Base-by-base conservation (phyloP, 2,888 invertebrate species). In the Pseudanteris insignis region DNA sequence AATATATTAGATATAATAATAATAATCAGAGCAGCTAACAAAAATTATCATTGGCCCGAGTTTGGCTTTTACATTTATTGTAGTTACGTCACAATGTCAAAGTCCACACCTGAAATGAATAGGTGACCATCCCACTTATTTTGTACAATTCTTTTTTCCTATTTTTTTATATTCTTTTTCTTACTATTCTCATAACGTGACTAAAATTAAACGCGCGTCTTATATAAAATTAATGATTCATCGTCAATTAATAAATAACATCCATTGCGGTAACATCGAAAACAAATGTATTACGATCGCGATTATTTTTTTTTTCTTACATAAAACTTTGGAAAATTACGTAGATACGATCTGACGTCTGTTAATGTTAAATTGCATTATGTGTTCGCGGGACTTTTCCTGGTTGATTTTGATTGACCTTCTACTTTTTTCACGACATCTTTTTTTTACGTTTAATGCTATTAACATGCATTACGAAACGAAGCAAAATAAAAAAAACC, bases 321-420 rank as follows among this genome's bases (percentile, higher is more conserved):
- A n/a, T n/a, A n/a, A 14, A 33, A 41, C 24, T 14, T 57, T 43
- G 36, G 48, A 48, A 57, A 57, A 57, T 57, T 18, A 43, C 30
- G 21, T 29, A 14, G 43, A 47, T 41, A 44, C 11, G 26, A 50
- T 50, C 55, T 48, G 54, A 60, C 48, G 28, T 38, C 43, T 38
- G 54, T 33, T 34, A 50, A 50, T 61, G 50, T 25, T 44, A 57
- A 55, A 48, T 48, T 43, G 47, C 53, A 44, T 51, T 40, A 43
- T 34, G 46, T 37, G 44, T 38, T 58, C 21, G 33, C 30, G 38
- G 57, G 32, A 62, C 62, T 62, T 62, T 62, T 62, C 57, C 62
- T 62, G 62, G 62, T 63, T 63, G 58, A 55, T 58, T 63, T 63
- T 58, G 44, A 63, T 53, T 47, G 36, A 53, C 57, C 57, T 57